Conservation (phyloP, 2,113 vertebrate species). For the Pachycephala philippinensis region DNA sequence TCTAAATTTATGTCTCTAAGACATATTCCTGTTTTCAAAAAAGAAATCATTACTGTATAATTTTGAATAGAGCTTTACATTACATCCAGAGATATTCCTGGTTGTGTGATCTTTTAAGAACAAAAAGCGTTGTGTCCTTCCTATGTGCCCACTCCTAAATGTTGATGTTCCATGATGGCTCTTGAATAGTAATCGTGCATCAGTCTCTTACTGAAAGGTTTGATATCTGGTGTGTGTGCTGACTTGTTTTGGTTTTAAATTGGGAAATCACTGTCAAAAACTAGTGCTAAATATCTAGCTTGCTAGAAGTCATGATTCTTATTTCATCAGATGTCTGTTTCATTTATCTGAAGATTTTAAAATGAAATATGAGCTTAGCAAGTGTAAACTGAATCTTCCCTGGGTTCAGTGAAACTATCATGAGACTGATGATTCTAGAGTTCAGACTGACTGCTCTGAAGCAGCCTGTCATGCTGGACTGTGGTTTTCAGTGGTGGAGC, state of each 20-base stretch:
- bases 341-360: neutral
- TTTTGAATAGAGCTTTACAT: neutral
- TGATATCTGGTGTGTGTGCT: neutral
- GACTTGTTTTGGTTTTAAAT: neutral
- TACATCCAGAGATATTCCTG: neutral
- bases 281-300: neutral
- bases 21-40: neutral
- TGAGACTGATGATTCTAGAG: neutral
- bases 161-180: neutral
- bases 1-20: neutral
- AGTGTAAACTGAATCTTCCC: neutral
- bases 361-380: neutral
- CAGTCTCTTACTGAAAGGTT: neutral
- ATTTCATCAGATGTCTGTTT: neutral
- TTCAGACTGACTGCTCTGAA: neutral
- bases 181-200: neutral
- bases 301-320: neutral
- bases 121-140: neutral
- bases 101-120: neutral
- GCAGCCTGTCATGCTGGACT: neutral
- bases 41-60: neutral
- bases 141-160: fast-evolving
- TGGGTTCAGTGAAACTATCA: neutral
- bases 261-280: neutral
- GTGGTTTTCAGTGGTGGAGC: neutral